phyloP scores from a whole-genome alignment of 1,140 invertebrate species.

The Euwallacea similis region DNA sequence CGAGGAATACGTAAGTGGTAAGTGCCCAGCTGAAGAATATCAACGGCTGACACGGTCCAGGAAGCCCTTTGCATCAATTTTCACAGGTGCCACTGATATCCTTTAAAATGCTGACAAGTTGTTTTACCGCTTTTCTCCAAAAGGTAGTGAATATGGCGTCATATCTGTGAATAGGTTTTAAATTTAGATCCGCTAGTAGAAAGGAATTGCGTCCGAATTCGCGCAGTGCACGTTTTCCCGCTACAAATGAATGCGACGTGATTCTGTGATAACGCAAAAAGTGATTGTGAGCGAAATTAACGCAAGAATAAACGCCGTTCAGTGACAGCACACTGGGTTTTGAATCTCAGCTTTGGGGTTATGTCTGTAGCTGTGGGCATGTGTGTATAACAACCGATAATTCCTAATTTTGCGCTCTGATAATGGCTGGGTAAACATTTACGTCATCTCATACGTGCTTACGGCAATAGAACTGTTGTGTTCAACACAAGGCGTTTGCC shows the following conservation, averaged over 20 bases:
- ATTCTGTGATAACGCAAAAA: not conserved
- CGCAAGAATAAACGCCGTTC: not conserved
- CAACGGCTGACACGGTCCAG: slow-evolving; percentile 68
- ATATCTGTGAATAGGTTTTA: slow-evolving; percentile 54
- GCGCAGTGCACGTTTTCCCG: not conserved
- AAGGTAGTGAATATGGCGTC: slow-evolving; percentile 63
- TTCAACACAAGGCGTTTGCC: too few relatives aligned
- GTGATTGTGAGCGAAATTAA: slow-evolving; percentile 1
- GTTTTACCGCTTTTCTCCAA: slow-evolving; percentile 49
- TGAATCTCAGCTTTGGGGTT: not conserved
- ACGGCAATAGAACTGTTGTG: not conserved
- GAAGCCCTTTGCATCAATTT: slow-evolving; percentile 49
- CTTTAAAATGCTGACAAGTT: slow-evolving; percentile 47
- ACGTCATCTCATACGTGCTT: slow-evolving; percentile 26
- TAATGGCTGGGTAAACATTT: slow-evolving; percentile 36
- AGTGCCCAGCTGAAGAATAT: slow-evolving; percentile 70
- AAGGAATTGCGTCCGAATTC: not conserved
- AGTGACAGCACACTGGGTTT: not conserved
- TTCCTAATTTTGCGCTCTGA: slow-evolving; percentile 18
- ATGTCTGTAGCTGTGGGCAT: slow-evolving; percentile 15
- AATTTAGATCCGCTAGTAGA: slow-evolving; percentile 52
- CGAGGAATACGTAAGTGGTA: slow-evolving; percentile 93
- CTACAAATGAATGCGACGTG: not conserved
- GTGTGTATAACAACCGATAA: slow-evolving; percentile 5
- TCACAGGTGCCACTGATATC: slow-evolving; percentile 38